Conservation (phyloP, 2,797 vertebrate species). For the Dendrocincla fuliginosa region DNA sequence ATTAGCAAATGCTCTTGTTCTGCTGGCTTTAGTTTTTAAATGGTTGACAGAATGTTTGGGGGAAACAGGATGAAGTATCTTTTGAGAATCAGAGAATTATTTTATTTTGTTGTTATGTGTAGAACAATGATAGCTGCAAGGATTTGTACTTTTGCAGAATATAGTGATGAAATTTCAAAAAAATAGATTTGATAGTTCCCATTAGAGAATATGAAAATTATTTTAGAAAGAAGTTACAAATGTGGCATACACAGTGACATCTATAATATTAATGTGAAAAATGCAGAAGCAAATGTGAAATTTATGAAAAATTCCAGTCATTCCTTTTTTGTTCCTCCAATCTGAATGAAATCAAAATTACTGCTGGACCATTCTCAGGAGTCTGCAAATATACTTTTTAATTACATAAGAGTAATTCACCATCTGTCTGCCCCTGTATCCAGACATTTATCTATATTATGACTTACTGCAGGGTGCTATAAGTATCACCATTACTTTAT, state of each 20-base stretch:
- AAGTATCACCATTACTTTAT: slow-evolving; percentile 50
- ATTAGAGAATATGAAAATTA: neutral
- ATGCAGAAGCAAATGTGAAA: slow-evolving; percentile 23
- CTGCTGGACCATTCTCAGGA: slow-evolving; percentile 14
- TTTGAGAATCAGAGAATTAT: slow-evolving; percentile 13
- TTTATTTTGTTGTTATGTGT: slow-evolving; percentile 30
- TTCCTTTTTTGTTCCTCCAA: neutral
- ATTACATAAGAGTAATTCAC: slow-evolving; percentile 53
- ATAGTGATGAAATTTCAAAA: neutral
- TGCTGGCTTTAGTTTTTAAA: neutral
- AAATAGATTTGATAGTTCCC: neutral
- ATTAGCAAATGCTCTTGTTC: slow-evolving; percentile 33
- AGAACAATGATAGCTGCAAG: neutral
- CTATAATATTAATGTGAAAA: slow-evolving; percentile 11
- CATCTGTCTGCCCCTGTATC: slow-evolving; percentile 47
- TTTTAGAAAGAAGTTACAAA: slow-evolving; percentile 6
- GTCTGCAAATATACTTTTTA: slow-evolving; percentile 57
- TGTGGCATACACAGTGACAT: neutral
- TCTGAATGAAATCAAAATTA: slow-evolving; percentile 8
- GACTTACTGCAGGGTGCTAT: slow-evolving; percentile 46
- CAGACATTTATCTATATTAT: slow-evolving; percentile 52
- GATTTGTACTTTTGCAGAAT: neutral
- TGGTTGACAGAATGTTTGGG: neutral
- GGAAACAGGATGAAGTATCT: neutral
- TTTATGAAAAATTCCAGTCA: neutral